Evolutionary conservation across 2,797 vertebrate genomes (phyloP).

Genomic region (Crossoptilon crossoptilon): DNA sequence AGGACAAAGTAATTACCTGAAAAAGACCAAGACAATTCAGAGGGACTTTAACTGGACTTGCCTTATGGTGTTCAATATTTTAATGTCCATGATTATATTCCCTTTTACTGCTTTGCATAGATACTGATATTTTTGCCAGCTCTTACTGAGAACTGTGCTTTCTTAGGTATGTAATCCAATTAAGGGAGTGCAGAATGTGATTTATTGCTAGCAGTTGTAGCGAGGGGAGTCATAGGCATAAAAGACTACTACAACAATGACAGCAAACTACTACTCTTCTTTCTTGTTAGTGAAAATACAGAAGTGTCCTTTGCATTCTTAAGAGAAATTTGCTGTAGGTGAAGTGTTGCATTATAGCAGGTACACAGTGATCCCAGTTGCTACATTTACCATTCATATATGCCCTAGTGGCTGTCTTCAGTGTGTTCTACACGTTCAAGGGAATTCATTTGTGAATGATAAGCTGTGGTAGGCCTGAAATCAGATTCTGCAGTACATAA

Average conservation of each 20-base stretch:
- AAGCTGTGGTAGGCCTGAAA: background rate
- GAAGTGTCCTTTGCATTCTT: background rate
- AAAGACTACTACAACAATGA: background rate
- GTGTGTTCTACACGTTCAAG: background rate
- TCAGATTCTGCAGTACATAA: background rate
- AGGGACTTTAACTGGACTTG: background rate
- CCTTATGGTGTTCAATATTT: background rate
- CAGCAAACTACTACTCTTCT: background rate
- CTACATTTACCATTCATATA: background rate
- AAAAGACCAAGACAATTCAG: background rate
- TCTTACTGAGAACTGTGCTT: background rate
- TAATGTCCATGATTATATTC: background rate
- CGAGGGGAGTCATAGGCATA: background rate
- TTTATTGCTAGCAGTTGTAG: conserved; percentile 1
- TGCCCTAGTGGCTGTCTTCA: background rate
- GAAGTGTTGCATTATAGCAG: background rate
- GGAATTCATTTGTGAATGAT: background rate
- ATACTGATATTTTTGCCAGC: background rate
- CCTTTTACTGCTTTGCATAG: background rate
- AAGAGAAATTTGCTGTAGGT: background rate
- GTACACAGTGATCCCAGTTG: background rate
- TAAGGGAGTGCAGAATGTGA: conserved; percentile 4
- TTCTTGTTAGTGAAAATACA: conserved; percentile 10
- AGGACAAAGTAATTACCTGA: background rate
- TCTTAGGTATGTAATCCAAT: background rate